Conservation (phyloP, 2,888 invertebrate species). For the Strigamia transsilvanica region DNA sequence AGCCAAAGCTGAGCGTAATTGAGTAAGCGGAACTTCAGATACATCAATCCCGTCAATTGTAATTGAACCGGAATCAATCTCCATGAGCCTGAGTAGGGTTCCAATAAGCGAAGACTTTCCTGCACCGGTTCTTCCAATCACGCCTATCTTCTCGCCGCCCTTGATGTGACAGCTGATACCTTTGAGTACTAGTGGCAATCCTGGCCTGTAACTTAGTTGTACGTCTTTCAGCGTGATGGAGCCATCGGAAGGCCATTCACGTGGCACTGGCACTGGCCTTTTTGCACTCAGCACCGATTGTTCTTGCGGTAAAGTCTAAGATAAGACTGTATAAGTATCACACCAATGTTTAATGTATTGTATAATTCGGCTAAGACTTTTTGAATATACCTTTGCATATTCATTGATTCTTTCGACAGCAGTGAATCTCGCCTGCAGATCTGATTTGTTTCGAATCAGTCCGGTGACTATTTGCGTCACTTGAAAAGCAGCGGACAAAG, state of each 20-base stretch:
- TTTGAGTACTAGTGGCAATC: constrained; percentile 65
- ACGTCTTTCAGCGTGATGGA: constrained; percentile 64
- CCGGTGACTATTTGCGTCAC: constrained; percentile 61
- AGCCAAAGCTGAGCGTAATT: constrained; percentile 60
- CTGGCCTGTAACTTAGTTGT: constrained; percentile 63
- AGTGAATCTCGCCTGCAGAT: constrained; percentile 64
- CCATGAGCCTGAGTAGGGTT: constrained; percentile 59
- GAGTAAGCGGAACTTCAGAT: constrained; percentile 58
- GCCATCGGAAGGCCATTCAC: constrained; percentile 64
- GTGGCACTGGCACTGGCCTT: constrained; percentile 56
- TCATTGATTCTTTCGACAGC: constrained; percentile 65
- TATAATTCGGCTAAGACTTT: neutral
- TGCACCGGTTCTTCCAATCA: constrained; percentile 69
- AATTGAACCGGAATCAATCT: constrained; percentile 60
- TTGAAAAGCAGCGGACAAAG: constrained; percentile 67
- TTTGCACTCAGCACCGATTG: constrained; percentile 60
- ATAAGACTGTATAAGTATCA: constrained; percentile 54
- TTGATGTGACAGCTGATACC: constrained; percentile 66
- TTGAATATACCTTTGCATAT: constrained; percentile 63
- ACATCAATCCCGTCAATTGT: constrained; percentile 61
- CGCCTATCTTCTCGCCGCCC: constrained; percentile 67
- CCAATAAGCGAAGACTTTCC: constrained; percentile 61
- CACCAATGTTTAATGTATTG: no score
- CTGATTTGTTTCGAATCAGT: constrained; percentile 62
- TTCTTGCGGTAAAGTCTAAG: constrained; percentile 61